Conservation (phyloP, 1,140 invertebrate genomes). For the Liolophura sinensis region DNA sequence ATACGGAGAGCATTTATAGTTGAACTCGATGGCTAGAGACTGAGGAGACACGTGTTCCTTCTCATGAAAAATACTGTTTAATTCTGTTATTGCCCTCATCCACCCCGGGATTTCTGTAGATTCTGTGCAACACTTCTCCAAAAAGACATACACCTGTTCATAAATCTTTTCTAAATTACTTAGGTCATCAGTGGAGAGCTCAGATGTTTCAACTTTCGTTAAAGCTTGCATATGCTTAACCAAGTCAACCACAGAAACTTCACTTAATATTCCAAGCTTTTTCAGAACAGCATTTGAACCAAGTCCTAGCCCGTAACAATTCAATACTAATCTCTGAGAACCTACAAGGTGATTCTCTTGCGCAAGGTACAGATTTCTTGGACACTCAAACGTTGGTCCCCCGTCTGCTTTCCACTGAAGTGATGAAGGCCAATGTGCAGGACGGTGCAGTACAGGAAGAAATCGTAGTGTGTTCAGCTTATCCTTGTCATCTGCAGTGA, state of each 20-base stretch:
- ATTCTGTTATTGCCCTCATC: too few species aligned
- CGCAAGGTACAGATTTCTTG: neutral
- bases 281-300: neutral
- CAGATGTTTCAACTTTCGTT: neutral
- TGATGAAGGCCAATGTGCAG: neutral
- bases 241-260: neutral
- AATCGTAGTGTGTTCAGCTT: neutral
- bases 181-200: too few species aligned
- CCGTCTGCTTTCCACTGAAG: neutral
- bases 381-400: neutral
- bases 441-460: neutral
- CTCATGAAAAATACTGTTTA: too few species aligned
- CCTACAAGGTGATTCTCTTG: constrained; percentile 3
- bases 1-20: too few species aligned
- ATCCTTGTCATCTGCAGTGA: neutral
- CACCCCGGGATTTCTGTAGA: too few species aligned
- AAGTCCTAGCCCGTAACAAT: neutral
- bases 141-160: too few species aligned
- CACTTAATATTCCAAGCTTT: neutral
- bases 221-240: neutral
- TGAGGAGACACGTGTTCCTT: too few species aligned
- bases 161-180: too few species aligned
- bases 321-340: constrained; percentile 3
- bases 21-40: too few species aligned
- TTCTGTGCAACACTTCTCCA: too few species aligned